Evolutionary conservation across 2,113 vertebrate species (phyloP).

Genomic region (Apodemus sylvaticus): DNA sequence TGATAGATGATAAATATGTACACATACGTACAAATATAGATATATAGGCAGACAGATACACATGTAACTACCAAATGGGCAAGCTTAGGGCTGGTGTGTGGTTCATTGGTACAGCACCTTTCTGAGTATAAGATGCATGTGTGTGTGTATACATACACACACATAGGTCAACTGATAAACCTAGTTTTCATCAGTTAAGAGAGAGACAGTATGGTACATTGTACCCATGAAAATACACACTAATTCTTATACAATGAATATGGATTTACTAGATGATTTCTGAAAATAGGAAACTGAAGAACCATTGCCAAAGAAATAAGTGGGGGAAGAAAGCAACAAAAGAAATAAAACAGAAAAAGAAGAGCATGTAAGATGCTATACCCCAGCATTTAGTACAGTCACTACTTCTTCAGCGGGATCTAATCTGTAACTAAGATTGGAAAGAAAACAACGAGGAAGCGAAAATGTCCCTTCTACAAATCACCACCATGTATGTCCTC

Average conservation of each 20-base stretch:
- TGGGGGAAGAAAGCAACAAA: not conserved
- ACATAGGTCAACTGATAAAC: not conserved
- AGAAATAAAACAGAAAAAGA: not conserved
- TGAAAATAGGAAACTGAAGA: constrained; percentile 6
- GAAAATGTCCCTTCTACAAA: not conserved
- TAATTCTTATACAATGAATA: constrained; percentile 4
- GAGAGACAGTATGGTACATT: not conserved
- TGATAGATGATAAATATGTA: not conserved
- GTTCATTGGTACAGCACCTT: not conserved
- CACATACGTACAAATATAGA: not conserved
- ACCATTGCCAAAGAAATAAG: constrained; percentile 8
- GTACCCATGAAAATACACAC: not conserved
- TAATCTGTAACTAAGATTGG: not conserved
- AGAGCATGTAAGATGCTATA: not conserved
- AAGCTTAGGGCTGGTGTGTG: not conserved
- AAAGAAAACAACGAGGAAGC: not conserved
- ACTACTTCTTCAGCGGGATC: not conserved
- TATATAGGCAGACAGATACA: not conserved
- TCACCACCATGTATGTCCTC: not conserved
- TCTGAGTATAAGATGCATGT: not conserved
- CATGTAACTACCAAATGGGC: not conserved
- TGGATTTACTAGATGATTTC: not conserved
- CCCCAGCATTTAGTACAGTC: not conserved
- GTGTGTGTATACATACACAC: not conserved
- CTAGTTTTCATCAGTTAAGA: not conserved